Evolutionary conservation across 2,797 vertebrate genomes (phyloP).

Genomic region (Tarsius wallacei): DNA sequence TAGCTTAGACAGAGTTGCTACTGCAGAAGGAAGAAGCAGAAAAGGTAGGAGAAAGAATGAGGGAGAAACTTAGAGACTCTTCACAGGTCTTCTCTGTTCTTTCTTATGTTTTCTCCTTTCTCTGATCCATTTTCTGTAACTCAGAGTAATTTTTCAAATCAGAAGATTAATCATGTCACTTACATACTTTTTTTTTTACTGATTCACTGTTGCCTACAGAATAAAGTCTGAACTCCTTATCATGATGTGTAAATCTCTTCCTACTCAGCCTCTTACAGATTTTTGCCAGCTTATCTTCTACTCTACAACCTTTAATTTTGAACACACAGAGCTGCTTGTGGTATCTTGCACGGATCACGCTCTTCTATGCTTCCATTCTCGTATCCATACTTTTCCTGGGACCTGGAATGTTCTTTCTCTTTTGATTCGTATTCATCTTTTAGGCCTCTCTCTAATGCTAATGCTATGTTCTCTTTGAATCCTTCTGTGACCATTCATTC

Average conservation of each 20-base stretch:
- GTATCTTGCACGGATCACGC: background rate
- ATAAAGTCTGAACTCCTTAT: background rate
- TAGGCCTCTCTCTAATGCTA: background rate
- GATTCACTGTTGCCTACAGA: background rate
- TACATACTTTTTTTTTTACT: background rate
- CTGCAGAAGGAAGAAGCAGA: background rate
- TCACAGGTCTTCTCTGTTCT: background rate
- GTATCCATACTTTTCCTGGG: background rate
- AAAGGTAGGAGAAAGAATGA: background rate
- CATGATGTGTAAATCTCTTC: background rate
- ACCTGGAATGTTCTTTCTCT: background rate
- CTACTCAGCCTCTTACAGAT: background rate
- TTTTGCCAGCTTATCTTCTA: background rate
- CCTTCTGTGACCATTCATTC: background rate
- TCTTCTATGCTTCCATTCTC: background rate
- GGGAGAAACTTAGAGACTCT: background rate
- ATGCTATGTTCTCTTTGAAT: background rate
- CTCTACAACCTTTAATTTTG: background rate
- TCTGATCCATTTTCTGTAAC: background rate
- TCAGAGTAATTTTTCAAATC: background rate
- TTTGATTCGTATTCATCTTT: conserved; percentile 22
- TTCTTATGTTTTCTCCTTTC: background rate
- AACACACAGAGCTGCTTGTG: background rate
- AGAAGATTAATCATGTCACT: background rate
- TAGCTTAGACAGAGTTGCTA: background rate